phyloP scores from a whole-genome alignment of 2,888 invertebrate species.

The Drosophila siamana region DNA sequence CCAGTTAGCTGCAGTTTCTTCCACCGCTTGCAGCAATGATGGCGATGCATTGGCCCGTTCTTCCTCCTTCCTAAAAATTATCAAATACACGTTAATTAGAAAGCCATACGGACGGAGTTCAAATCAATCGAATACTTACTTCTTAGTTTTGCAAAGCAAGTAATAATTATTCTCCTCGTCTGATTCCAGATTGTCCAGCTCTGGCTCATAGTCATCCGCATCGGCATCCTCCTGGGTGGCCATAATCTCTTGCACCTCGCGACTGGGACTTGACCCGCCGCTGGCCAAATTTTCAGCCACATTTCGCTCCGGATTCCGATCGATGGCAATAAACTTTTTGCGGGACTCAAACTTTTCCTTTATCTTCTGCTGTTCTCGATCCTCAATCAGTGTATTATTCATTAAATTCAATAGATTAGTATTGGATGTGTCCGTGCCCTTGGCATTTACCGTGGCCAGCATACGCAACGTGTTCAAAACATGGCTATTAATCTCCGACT shows the following conservation, averaged over 20 bases:
- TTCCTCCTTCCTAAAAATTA: conserved; percentile 42
- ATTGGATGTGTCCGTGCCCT: conserved; percentile 74
- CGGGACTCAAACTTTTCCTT: conserved; percentile 82
- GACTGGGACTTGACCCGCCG: conserved; percentile 95
- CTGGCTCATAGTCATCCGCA: conserved; percentile 59
- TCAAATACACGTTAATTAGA: not conserved
- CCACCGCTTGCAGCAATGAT: conserved; percentile 37
- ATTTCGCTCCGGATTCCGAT: conserved; percentile 78
- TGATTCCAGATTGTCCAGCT: conserved; percentile 51
- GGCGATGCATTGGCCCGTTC: conserved; percentile 54
- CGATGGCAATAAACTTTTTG: conserved; percentile 82
- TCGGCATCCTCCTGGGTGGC: conserved; percentile 87
- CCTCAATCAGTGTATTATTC: conserved; percentile 84
- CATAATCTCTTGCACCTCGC: conserved; percentile 95
- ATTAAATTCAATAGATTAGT: conserved; percentile 82
- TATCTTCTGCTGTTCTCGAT: conserved; percentile 83
- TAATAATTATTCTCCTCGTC: conserved; percentile 59
- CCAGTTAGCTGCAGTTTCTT: conserved; percentile 39
- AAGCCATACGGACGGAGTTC: not conserved
- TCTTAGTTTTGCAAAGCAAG: conserved; percentile 33
- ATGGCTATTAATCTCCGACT: conserved; percentile 80
- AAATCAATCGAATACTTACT: conserved; percentile 21
- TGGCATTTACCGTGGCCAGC: conserved; percentile 84
- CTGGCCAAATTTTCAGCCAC: conserved; percentile 87
- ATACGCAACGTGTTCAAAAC: conserved; percentile 85